Evolutionary conservation across 2,797 vertebrate species (phyloP), one percentile per base, ranked within the genome.

Genomic region (Manis crassicaudata): DNA sequence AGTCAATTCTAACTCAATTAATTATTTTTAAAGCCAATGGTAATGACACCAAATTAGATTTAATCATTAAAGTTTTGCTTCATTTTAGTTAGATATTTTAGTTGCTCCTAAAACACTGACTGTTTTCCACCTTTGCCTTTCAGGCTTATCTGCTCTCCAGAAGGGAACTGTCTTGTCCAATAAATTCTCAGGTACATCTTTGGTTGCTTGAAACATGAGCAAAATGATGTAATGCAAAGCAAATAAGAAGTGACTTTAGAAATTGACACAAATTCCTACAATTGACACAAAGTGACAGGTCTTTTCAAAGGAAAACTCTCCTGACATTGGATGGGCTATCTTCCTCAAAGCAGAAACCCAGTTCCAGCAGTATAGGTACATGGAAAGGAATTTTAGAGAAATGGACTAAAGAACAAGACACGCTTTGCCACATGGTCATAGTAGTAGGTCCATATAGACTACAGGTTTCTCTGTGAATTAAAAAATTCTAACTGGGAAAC

Each of bases 1-100:
- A 98, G 94, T 97, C 96, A 97, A 98, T 97, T 98, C 85, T 56
- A 92, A 67, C 29, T 97, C 96, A 98, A 96, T 96, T 97, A 94
- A 90, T 97, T 95, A 97, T 90, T 89, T 98, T 92, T 88, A 58
- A 91, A 95, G 91, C 97, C 92, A 56, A 56, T 95, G 95, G 92
- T 96, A 92, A 97, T 88, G 43, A 76, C 85, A 62, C 11, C 35
- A 96, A 97, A 96, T 98, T 97, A 82, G 96, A 94, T 80, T 67
- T 79, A 84, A 92, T 10, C 21, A 40, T 56, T 88, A 54, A 92
- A 37, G 25, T 63, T 97, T 97, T 96, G 62, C 95, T 43, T 6
- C 52, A 68, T 20, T 88, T 92, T 72, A 67, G 50, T 95, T 90
- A 80, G 52, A 63, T 81, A 85, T 87, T 96, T 97, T 65, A 87